These are phyloP conservation scores for Formica selysi DNA, from an alignment of 1,140 invertebrate genomes.

Conservation along the genomic window DNA sequence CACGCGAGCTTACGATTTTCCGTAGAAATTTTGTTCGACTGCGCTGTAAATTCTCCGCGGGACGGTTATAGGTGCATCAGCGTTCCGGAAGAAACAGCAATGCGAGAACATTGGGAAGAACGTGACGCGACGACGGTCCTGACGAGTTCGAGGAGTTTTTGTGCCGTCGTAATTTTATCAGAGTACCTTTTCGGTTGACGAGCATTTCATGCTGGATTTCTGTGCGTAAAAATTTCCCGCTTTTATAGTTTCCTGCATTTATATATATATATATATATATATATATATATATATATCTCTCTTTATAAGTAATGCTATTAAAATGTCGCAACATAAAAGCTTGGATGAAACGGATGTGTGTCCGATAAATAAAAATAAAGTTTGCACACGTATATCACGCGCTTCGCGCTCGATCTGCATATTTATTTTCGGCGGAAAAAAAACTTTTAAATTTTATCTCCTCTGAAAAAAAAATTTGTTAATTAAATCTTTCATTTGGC, in stretches of 20 bases:
- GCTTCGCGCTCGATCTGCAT: too few species aligned
- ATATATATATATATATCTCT: not conserved
- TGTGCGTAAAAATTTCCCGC: not conserved
- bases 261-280: not conserved
- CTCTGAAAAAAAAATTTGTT: not conserved
- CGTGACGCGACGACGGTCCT: not conserved
- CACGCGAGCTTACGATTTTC: conserved; percentile 62
- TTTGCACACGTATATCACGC: not conserved
- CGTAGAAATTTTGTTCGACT: conserved; percentile 55
- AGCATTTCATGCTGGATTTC: conserved; percentile 24
- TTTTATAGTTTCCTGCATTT: not conserved
- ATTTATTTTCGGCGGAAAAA: not conserved
- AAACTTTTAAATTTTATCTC: conserved; percentile 19
- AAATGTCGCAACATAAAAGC: not conserved
- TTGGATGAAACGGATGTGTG: not conserved
- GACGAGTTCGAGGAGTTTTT: conserved; percentile 45
- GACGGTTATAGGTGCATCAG: conserved; percentile 24
- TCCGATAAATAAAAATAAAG: not conserved
- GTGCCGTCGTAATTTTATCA: conserved; percentile 27
- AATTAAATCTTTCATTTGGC: conserved; percentile 6
- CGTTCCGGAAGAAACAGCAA: not conserved
- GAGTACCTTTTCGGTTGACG: conserved; percentile 15
- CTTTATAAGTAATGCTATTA: not conserved
- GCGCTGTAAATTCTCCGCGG: conserved; percentile 16
- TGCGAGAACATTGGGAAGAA: conserved; percentile 4